Evolutionary conservation across 2,888 invertebrate genomes (phyloP), one percentile per base, ranked within the genome.

Genomic region (Trissoscelio sp.): DNA sequence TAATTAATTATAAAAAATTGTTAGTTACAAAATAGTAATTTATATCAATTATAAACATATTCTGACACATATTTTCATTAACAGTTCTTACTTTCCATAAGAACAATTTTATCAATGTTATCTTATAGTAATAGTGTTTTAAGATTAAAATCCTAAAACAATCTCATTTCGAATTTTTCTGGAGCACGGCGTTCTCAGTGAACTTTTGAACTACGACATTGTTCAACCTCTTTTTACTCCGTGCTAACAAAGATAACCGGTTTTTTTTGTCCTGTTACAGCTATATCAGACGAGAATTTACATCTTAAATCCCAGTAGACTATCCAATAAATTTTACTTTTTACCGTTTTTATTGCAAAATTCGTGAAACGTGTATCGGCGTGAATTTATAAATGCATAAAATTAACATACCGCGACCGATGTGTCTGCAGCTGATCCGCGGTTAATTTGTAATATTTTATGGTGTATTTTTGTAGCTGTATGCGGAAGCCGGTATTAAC

Each of bases 401-500:
- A 66, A 73, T 64, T 46, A 51, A 39, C 48, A 48, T 51, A 51
- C 18, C 18, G 20, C 58, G 18, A 28, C 62, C 55, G 73, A 55
- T 62, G 73, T 64, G 46, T 64, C 31, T 14, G 73, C 16, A 34
- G 51, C 24, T 42, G 72, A 77, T 77, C 18, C 44, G 69, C 62
- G 22, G 20, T 42, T 37, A 34, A 57, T 62, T 66, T 66, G 57
- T 20, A 53, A 64, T 62, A 62, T 70, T 69, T 75, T 60, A 64
- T 44, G 34, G 34, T 20, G 53, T 12, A 66, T 58, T 72, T 72
- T 77, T 81, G 57, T 53, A 28, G 67, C 37, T 51, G 37, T 46
- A 81, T 69, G 73, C 88, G 88, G 89, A 88, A 88, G 88, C 78
- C 85, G 85, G 86, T 84, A 85, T 81, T 87, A 89, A 88, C 88